Evolutionary conservation across 1,140 invertebrate species (phyloP).

Genomic region (Diorhabda carinulata): DNA sequence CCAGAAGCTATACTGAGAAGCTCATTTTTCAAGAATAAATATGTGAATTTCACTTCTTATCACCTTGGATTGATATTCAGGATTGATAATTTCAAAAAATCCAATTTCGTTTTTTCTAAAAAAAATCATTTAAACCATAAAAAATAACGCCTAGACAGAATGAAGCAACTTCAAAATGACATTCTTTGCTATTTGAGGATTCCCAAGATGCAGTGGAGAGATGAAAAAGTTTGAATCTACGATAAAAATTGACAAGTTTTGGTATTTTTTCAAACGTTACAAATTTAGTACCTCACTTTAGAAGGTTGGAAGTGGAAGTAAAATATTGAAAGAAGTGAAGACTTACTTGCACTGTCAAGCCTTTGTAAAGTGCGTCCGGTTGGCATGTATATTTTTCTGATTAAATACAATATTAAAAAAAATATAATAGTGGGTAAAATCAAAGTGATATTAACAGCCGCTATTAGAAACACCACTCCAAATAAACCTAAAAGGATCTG

Average conservation of each 20-base stretch:
- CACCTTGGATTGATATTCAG: too few species aligned
- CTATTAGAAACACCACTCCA: constrained; percentile 31
- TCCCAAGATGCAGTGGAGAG: too few species aligned
- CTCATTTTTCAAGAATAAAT: too few species aligned
- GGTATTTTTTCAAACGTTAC: neutral
- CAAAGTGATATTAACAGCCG: constrained; percentile 31
- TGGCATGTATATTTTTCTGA: constrained; percentile 57
- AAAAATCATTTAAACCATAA: too few species aligned
- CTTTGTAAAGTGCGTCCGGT: constrained; percentile 63
- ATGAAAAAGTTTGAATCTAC: constrained; percentile 29
- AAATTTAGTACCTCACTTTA: neutral
- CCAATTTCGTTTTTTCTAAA: too few species aligned
- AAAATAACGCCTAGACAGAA: neutral
- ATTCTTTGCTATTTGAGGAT: neutral
- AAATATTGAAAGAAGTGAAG: neutral
- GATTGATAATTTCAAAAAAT: too few species aligned
- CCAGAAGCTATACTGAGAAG: too few species aligned
- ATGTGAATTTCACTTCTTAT: too few species aligned
- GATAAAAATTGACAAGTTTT: constrained; percentile 50
- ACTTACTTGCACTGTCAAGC: constrained; percentile 60
- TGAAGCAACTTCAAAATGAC: neutral
- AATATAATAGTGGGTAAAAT: constrained; percentile 51
- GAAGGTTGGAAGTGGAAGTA: neutral
- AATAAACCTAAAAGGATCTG: constrained; percentile 31
- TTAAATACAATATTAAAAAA: constrained; percentile 51